Evolutionary conservation across 2,888 invertebrate species (phyloP).

Genomic region (Euspilapteryx auroguttella): DNA sequence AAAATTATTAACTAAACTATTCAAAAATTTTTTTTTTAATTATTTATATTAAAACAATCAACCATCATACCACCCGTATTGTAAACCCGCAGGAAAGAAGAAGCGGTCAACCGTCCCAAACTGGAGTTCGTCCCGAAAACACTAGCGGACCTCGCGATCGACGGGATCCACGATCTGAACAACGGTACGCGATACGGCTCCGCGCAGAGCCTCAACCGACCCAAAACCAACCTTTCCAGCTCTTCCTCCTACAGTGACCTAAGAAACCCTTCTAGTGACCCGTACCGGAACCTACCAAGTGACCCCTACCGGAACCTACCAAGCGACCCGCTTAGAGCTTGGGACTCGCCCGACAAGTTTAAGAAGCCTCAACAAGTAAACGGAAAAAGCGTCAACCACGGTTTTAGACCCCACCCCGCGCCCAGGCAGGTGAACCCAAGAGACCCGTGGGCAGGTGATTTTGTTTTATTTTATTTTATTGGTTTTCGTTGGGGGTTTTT

Average conservation of each 20-base stretch:
- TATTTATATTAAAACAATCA: too few relatives aligned
- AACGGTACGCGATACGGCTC: slow-evolving; percentile 65
- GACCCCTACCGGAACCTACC: slow-evolving; percentile 14
- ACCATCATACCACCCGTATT: too few relatives aligned
- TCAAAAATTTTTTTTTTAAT: too few relatives aligned
- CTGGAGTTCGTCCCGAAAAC: slow-evolving; percentile 91
- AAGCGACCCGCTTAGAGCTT: slow-evolving; percentile 34
- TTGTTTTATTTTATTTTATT: slow-evolving; percentile 14
- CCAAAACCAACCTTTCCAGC: slow-evolving; percentile 10
- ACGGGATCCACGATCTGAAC: slow-evolving; percentile 71
- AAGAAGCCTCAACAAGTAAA: slow-evolving; percentile 10
- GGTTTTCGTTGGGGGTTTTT: slow-evolving; percentile 6
- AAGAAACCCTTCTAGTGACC: slow-evolving; percentile 10
- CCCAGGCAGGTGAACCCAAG: slow-evolving; percentile 36
- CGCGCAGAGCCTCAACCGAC: slow-evolving; percentile 42
- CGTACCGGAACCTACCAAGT: slow-evolving; percentile 4
- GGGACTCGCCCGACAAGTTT: slow-evolving; percentile 20
- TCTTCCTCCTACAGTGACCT: slow-evolving; percentile 44
- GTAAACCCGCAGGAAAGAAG: slow-evolving; percentile 83
- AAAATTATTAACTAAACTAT: too few relatives aligned
- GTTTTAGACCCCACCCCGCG: slow-evolving; percentile 23
- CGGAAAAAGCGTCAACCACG: slow-evolving; percentile 3
- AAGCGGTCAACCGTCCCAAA: slow-evolving; percentile 87
- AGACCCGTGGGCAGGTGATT: slow-evolving; percentile 65
- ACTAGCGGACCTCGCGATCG: slow-evolving; percentile 83